Evolutionary conservation across 1,140 invertebrate genomes (phyloP).

Genomic region (Eumaeus atala): DNA sequence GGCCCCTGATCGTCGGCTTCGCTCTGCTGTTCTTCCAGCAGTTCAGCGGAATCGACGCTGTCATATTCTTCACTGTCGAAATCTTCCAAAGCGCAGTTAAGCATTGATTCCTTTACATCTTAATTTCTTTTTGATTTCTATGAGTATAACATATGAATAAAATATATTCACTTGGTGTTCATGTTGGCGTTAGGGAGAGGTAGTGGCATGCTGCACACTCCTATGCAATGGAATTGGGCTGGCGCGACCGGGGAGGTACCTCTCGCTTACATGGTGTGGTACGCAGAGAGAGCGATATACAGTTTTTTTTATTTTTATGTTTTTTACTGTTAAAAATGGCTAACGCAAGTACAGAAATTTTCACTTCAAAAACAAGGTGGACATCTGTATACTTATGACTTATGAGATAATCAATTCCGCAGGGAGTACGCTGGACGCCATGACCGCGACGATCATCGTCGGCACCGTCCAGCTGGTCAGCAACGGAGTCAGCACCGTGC

Average conservation of each 20-base stretch:
- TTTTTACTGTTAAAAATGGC: not conserved
- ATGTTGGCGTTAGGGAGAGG: too few relatives aligned
- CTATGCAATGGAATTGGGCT: too few relatives aligned
- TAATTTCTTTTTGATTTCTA: too few relatives aligned
- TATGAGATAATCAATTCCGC: constrained; percentile 13
- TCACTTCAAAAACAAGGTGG: not conserved
- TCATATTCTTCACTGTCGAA: constrained; percentile 81
- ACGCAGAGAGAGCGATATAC: too few relatives aligned
- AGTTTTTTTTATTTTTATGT: not conserved
- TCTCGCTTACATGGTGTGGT: too few relatives aligned
- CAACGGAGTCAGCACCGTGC: constrained; percentile 77
- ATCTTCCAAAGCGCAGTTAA: constrained; percentile 76
- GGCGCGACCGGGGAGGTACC: too few relatives aligned
- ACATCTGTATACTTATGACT: not conserved
- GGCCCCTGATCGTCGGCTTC: constrained; percentile 65
- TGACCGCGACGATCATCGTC: constrained; percentile 81
- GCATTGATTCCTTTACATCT: too few relatives aligned
- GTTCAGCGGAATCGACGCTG: constrained; percentile 79
- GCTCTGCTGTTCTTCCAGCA: constrained; percentile 79
- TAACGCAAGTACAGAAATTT: not conserved
- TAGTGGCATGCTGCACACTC: too few relatives aligned
- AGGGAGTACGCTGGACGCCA: constrained; percentile 74
- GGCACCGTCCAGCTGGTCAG: constrained; percentile 82
- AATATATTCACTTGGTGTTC: too few relatives aligned
- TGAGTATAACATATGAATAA: too few relatives aligned